A percentile compares a stretch with the other conserved stretches of the same genome.
phyloP scores from a whole-genome alignment of 1,140 invertebrate genomes.

The Drosophila dunni region DNA sequence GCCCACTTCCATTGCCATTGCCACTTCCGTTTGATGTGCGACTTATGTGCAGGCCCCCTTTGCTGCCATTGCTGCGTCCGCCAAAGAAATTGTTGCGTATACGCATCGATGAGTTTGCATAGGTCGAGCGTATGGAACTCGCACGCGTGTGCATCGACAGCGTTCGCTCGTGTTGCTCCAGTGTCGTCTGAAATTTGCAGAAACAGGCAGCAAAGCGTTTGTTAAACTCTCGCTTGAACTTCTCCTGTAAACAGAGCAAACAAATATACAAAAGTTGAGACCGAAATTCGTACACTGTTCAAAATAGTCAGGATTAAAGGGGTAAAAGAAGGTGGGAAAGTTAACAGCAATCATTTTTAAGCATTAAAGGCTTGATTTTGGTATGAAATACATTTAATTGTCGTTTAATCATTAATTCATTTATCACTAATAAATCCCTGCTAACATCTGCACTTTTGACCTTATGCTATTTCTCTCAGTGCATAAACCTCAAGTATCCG shows the following conservation, averaged over 20 bases:
- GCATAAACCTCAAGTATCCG: too few relatives aligned
- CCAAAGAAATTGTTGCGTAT: slow-evolving; percentile 75
- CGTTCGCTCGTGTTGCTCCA: slow-evolving; percentile 73
- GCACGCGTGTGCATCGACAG: slow-evolving; percentile 82
- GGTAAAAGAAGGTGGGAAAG: too few relatives aligned
- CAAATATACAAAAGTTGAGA: background rate
- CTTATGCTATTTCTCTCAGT: too few relatives aligned
- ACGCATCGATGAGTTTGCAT: slow-evolving; percentile 78
- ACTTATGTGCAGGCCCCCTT: slow-evolving; percentile 20
- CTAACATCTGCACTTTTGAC: too few relatives aligned
- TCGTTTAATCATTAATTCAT: too few relatives aligned
- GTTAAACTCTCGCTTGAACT: slow-evolving; percentile 90
- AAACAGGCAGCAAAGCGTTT: slow-evolving; percentile 86
- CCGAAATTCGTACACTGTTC: slow-evolving; percentile 12
- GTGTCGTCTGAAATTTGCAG: slow-evolving; percentile 71
- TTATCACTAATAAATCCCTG: too few relatives aligned
- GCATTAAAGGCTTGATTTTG: too few relatives aligned
- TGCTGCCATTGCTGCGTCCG: slow-evolving; percentile 16
- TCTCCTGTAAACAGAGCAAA: slow-evolving; percentile 85
- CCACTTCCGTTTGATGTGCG: slow-evolving; percentile 9
- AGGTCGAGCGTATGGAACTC: slow-evolving; percentile 78
- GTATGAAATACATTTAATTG: too few relatives aligned
- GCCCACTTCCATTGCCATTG: slow-evolving; percentile 28
- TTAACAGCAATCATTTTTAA: too few relatives aligned
- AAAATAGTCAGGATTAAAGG: slow-evolving; percentile 3